Base-by-base conservation (phyloP, 2,113 vertebrate species). In the Enhydra lutris region DNA sequence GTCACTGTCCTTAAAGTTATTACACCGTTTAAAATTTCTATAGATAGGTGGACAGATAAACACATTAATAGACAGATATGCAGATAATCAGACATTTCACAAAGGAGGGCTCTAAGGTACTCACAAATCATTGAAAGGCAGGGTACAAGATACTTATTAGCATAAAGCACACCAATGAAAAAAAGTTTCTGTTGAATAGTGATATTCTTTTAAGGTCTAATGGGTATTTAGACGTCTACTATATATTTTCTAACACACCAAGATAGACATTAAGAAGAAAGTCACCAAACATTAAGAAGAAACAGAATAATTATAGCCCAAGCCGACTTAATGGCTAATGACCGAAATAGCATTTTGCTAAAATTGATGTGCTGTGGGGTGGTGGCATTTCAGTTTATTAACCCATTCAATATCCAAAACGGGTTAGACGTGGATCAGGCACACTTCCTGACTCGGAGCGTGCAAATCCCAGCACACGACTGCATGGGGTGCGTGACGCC, bases 31-130 rank as follows among this genome's bases (percentile, higher is more conserved):
- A 98, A 99, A 98, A 99, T 98, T 99, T 99, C 98, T 97, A 91
- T 74, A 98, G 98, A 98, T 99, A 99, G 98, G 98, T 97, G 98
- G 98, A 97, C 97, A 98, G 98, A 98, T 98, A 99, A 99, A 99
- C 99, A 99, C 99, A 99, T 99, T 99, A 98, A 99, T 98, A 98
- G 99, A 96, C 97, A 96, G 98, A 98, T 98, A 98, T 94, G 92
- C 96, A 98, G 98, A 98, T 97, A 96, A 97, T 55, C 88, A 97
- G 97, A 97, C 98, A 98, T 98, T 98, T 98, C 96, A 97, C 98
- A 98, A 97, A 98, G 97, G 97, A 96, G 82, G 96, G n/a, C 95
- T 94, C 93, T 88, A 88, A 98, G 98, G 92, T 97, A 95, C 94
- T 95, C 97, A 98, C 98, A 98, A 98, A 99, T 98, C 98, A 98